Base-by-base conservation (phyloP, 1,140 invertebrate genomes). In the Ceratina australensis region DNA sequence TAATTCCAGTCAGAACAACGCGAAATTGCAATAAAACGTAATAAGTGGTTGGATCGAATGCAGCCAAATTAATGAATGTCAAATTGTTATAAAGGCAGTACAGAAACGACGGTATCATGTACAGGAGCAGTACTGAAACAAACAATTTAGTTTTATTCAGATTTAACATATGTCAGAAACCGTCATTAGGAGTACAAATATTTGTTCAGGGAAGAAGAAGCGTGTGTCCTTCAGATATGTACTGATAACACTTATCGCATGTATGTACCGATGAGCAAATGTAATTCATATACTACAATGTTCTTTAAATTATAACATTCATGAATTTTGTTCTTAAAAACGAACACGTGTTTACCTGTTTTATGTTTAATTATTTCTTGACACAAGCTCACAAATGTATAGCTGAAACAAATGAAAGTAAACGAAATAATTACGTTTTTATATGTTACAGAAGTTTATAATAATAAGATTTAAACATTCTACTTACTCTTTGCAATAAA, bases 81-180 rank as follows among this genome's bases (percentile, higher is more conserved):
- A 99, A 93, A 93, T 99, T 99, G 89, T 99, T 99, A 92, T 99
- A 99, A 4, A 99, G 92, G 88, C 97, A 98, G 90, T 99, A 99
- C 42, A 99, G 92, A 83, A 96, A 94, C 8, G 98, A 96, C 59
- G 98, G 98, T 71, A 99, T 94, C 92, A 98, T 96, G 88, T 99
- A 99, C 22, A 98, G 89, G n/a, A 94, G 81, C 75, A 98, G 91
- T 12, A 98, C 95, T 95, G 89, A 78, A 82, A 80, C 66, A n/a
- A 80, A 47, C 67, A 54, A 54, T 71, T 49, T 5, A 13, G 4
- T 26, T 26, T 15, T 18, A 12, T 28, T 67, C 15, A 42, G 10
- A 10, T 42, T 10, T 42, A 42, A 42, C 33, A 42, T 10, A 42
- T 42, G 33, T 20, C 33, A 42, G 10, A 42, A 10, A 42, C 33